phyloP scores from a whole-genome alignment of 2,888 invertebrate species.

The Tryphoninae sp. region DNA sequence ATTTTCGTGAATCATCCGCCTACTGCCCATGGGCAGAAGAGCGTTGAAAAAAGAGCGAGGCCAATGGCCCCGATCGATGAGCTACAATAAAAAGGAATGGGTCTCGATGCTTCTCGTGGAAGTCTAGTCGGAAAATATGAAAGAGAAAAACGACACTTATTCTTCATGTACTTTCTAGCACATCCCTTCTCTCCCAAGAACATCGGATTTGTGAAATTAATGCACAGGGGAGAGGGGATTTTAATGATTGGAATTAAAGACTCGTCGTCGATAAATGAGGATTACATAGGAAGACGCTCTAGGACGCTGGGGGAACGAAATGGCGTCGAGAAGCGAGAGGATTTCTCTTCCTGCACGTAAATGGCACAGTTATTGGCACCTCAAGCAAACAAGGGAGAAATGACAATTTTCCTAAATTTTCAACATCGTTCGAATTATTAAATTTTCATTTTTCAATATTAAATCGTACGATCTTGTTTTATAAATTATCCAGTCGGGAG shows the following conservation, averaged over 20 bases:
- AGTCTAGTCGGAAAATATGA: not conserved
- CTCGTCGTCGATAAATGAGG: constrained; percentile 22
- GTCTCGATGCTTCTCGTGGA: constrained; percentile 31
- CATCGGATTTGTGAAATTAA: no score
- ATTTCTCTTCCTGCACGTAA: not conserved
- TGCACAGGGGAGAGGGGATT: not conserved
- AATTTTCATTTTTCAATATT: no score
- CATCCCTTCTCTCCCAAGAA: constrained; percentile 9
- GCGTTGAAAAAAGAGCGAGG: constrained; percentile 53
- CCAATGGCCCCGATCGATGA: constrained; percentile 66
- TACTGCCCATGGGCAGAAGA: constrained; percentile 34
- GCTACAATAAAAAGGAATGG: constrained; percentile 34
- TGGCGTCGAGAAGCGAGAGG: not conserved
- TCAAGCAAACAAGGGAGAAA: not conserved
- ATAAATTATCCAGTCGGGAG: no score
- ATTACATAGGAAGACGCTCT: constrained; percentile 16
- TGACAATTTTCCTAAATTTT: no score
- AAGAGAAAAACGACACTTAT: constrained; percentile 41
- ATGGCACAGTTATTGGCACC: constrained; percentile 42
- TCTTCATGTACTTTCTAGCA: not conserved
- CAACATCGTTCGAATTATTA: no score
- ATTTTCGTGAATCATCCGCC: constrained; percentile 65
- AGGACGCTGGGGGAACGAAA: not conserved
- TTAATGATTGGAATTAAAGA: constrained; percentile 13
- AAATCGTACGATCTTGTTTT: no score